A percentile compares a stretch with the other conserved stretches of the same genome.
These are phyloP conservation scores for Spheniscus humboldti DNA, from an alignment of 2,797 vertebrate species.

Conservation along the genomic window DNA sequence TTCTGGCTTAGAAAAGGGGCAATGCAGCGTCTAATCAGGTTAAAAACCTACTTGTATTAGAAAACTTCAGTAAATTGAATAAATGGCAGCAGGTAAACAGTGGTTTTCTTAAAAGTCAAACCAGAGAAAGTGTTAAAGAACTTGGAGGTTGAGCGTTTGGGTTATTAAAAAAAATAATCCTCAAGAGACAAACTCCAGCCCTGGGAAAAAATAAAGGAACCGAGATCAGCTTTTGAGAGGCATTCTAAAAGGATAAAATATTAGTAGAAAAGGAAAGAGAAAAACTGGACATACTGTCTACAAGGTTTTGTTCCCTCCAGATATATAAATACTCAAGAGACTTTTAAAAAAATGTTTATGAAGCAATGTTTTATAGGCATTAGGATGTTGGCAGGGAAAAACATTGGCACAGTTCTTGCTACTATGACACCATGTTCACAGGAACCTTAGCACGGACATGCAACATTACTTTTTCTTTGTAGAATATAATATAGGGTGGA, in stretches of 20 bases:
- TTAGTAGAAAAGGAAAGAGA: not conserved
- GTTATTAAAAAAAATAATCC: not conserved
- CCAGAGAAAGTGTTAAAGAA: slow-evolving; percentile 24
- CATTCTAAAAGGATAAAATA: not conserved
- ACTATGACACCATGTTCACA: not conserved
- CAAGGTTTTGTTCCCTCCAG: not conserved
- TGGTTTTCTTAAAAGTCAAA: not conserved
- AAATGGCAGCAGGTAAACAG: not conserved
- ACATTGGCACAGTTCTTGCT: not conserved
- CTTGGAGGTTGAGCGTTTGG: not conserved
- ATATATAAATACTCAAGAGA: slow-evolving; percentile 26
- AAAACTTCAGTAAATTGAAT: not conserved
- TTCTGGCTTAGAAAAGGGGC: not conserved
- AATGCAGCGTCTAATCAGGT: not conserved
- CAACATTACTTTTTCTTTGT: not conserved
- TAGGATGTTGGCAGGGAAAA: slow-evolving; percentile 13
- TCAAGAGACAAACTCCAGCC: slow-evolving; percentile 15
- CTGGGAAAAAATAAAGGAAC: slow-evolving; percentile 49
- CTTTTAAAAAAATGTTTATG: slow-evolving; percentile 12
- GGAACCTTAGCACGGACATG: not conserved
- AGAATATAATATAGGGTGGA: slow-evolving; percentile 9
- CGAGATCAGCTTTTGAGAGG: not conserved
- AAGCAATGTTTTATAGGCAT: slow-evolving; percentile 46
- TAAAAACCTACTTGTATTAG: not conserved
- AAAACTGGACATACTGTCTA: not conserved